Conservation (phyloP, 2,113 vertebrate species). For the Oncorhynchus clarkii region DNA sequence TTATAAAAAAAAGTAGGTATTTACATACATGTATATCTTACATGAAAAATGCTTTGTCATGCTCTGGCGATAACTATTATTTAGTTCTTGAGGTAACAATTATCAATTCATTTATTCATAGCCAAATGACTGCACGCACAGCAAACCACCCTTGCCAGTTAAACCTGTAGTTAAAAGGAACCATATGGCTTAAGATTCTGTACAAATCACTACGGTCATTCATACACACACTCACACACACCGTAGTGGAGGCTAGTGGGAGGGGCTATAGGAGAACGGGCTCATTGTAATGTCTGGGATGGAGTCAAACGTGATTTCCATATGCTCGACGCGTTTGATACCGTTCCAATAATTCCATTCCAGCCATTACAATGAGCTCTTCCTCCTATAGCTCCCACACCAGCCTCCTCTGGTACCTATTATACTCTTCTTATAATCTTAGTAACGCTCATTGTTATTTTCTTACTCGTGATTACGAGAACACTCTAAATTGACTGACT, state of each 20-base stretch:
- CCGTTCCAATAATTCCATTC: too few relatives aligned
- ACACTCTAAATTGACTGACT: not conserved
- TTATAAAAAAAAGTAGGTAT: not conserved
- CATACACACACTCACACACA: conserved; percentile 7
- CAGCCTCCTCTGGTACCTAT: not conserved
- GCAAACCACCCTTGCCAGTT: conserved; percentile 2
- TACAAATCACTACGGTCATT: conserved; percentile 17
- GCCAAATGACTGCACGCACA: not conserved
- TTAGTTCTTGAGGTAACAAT: conserved; percentile 16
- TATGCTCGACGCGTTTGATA: too few relatives aligned
- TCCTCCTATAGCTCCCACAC: too few relatives aligned
- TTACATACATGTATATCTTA: conserved; percentile 9
- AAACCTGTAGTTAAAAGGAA: conserved; percentile 20
- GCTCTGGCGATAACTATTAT: conserved; percentile 10
- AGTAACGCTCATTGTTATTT: conserved; percentile 1
- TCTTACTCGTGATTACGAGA: not conserved
- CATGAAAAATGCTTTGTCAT: conserved; percentile 17
- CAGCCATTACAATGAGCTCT: too few relatives aligned
- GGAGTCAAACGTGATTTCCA: too few relatives aligned
- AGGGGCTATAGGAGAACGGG: too few relatives aligned
- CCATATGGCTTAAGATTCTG: conserved; percentile 45
- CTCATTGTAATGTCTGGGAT: too few relatives aligned
- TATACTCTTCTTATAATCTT: not conserved
- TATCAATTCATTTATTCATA: conserved; percentile 11
- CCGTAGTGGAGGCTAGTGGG: not conserved